Evolutionary conservation across 2,888 invertebrate species (phyloP), one percentile per base, ranked within the genome.

Genomic region (Trypoxylon attenuatum): DNA sequence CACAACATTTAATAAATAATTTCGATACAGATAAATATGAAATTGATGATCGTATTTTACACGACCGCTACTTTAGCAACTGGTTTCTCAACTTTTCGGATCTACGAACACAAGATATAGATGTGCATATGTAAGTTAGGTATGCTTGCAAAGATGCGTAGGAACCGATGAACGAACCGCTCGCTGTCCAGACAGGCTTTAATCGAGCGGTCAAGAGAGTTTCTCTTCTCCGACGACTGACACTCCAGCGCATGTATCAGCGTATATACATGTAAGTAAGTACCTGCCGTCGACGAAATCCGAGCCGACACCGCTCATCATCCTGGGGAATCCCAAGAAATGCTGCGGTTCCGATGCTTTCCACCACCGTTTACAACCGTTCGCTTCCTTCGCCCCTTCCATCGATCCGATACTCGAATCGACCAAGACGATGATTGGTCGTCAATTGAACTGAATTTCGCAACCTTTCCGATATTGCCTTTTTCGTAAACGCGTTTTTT

Each of bases 271-370:
- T n/a, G n/a, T n/a, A n/a, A n/a, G n/a, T n/a, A n/a, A n/a, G n/a
- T 50, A 43, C 21, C 42, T 13, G 42, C 45, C 8, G 33, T 33
- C 29, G 56, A 61, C 41, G 69, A 69, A 66, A 69, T 66, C 46
- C 43, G 57, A 61, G 43, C 52, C 66, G 53, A 27, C 39, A 25
- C 5, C 27, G 46, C 18, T 51, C 25, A 51, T 49, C 29, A 58
- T 52, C 59, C 27, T 39, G 53, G 52, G 45, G 67, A 67, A 67
- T 69, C 52, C 52, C 52, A 13, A 51, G 49, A 69, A 58, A 13
- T 43, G 50, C 29, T 33, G 41, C 47, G 63, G 39, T 63, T 29
- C 52, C 43, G 41, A 23, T 47, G 29, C 51, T 47, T 56, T 52
- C 38, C 16, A 15, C 23, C 39, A 6, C 2, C 65, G n/a, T 49